Percentiles rank a stretch among this genome's conserved stretches.
phyloP scores from a whole-genome alignment of 2,797 vertebrate species.

The Moxostoma hubbsi region DNA sequence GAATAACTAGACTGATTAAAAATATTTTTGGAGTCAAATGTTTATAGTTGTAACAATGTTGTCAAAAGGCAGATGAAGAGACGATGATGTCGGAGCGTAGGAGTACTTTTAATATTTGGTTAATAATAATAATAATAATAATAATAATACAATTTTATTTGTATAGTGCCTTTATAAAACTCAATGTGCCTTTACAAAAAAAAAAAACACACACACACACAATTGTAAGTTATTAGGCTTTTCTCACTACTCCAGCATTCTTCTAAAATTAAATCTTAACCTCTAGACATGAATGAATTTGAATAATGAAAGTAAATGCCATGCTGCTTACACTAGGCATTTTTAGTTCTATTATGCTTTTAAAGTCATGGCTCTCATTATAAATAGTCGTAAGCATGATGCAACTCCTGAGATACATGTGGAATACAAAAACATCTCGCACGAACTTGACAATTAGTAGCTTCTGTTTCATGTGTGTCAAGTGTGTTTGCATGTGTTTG shows the following conservation, averaged over 20 bases:
- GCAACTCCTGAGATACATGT: neutral
- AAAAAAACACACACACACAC: too few species aligned
- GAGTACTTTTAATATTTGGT: too few species aligned
- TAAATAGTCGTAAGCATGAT: neutral
- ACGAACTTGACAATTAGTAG: neutral
- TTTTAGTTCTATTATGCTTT: constrained; percentile 27
- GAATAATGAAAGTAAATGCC: constrained; percentile 37
- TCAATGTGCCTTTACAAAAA: too few species aligned
- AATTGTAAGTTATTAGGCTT: constrained; percentile 10
- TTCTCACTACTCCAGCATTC: constrained; percentile 5
- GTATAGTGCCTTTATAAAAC: too few species aligned
- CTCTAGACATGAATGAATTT: constrained; percentile 43
- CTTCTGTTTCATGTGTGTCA: neutral
- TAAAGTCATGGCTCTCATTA: constrained; percentile 3
- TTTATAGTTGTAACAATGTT: too few species aligned
- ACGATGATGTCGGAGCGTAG: too few species aligned
- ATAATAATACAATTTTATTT: too few species aligned
- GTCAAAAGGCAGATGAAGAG: too few species aligned
- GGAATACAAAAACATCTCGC: constrained; percentile 26
- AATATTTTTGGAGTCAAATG: too few species aligned
- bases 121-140: too few species aligned
- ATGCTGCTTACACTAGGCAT: constrained; percentile 9
- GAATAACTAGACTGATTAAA: too few species aligned
- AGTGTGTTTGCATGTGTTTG: neutral
- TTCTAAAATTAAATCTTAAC: constrained; percentile 34